Evolutionary conservation across 2,113 vertebrate species (phyloP), one percentile per base, ranked within the genome.

Genomic region (Peromyscus californicus): DNA sequence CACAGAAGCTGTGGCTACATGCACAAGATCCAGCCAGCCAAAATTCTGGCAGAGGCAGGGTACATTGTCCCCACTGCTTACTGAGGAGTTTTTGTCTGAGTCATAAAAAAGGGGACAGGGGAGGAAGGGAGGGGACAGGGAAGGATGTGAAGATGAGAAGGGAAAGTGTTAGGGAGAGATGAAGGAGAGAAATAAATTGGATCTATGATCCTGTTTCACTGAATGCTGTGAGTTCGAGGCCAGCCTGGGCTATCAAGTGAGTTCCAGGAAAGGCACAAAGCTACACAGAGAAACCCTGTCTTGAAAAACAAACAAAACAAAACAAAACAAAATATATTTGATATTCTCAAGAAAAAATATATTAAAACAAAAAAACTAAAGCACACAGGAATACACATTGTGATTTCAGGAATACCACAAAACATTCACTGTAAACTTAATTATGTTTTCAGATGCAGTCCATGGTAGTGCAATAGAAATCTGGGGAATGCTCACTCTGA

Each of bases 301-400:
- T n/a, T n/a, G n/a, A n/a, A n/a, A n/a, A n/a, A n/a, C n/a, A n/a
- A n/a, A n/a, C n/a, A n/a, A n/a, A n/a, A n/a, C n/a, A n/a, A n/a
- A n/a, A n/a, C n/a, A n/a, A n/a, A n/a, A n/a, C n/a, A n/a, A n/a
- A n/a, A n/a, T 63, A 39, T 63, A 3, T 63, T 15, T 84, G n/a
- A 84, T 63, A 84, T 42, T 85, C 51, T 95, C 63, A 91, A 95
- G 83, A 92, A 45, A 17, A 69, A 45, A 90, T 57, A 21, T 33
- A 36, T 87, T 12, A 90, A 29, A 87, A 63, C 5, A 63, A 63
- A 2, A 29, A 42, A 59, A 22, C 12, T 24, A 79, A 93, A 61
- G 9, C 24, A 57, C 59, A 74, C 1, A 48, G 39, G 22, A 93
- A 57, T 69, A 54, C 22, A 26, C 19, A 45, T 15, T 51, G 29